Conservation (phyloP, 2,888 invertebrate species). For the Pheosia tremula region DNA sequence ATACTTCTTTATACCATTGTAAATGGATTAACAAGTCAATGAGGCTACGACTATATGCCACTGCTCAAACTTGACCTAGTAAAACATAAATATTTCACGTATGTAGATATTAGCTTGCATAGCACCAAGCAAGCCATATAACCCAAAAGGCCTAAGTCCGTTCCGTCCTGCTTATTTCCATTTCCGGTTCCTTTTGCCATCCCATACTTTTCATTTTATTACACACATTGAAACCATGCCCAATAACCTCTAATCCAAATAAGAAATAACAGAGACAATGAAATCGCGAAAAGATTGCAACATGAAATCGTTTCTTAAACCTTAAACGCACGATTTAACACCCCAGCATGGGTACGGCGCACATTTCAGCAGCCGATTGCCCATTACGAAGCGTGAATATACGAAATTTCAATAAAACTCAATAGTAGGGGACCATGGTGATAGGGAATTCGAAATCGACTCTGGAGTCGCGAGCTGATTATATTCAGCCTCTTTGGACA, state of each 20-base stretch:
- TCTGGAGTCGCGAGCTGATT: neutral
- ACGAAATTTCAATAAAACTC: slow-evolving; percentile 78
- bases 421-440: slow-evolving; percentile 42
- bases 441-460: slow-evolving; percentile 8
- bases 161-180: too few relatives aligned
- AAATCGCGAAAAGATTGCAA: slow-evolving; percentile 56
- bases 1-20: too few relatives aligned
- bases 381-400: slow-evolving; percentile 69
- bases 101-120: too few relatives aligned
- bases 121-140: too few relatives aligned
- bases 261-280: slow-evolving; percentile 42
- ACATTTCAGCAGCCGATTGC: slow-evolving; percentile 68
- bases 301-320: slow-evolving; percentile 54
- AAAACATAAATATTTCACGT: too few relatives aligned
- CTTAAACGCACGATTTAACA: slow-evolving; percentile 69
- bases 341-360: slow-evolving; percentile 47
- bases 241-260: slow-evolving; percentile 27
- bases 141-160: too few relatives aligned
- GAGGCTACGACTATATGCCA: too few relatives aligned
- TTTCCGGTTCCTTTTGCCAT: slow-evolving; percentile 14
- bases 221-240: slow-evolving; percentile 7
- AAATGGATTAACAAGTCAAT: too few relatives aligned
- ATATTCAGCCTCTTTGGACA: neutral
- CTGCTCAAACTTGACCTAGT: too few relatives aligned
- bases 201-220: slow-evolving; percentile 22